Base-by-base conservation (phyloP, 2,797 vertebrate species). In the Cirrhinus mrigala region DNA sequence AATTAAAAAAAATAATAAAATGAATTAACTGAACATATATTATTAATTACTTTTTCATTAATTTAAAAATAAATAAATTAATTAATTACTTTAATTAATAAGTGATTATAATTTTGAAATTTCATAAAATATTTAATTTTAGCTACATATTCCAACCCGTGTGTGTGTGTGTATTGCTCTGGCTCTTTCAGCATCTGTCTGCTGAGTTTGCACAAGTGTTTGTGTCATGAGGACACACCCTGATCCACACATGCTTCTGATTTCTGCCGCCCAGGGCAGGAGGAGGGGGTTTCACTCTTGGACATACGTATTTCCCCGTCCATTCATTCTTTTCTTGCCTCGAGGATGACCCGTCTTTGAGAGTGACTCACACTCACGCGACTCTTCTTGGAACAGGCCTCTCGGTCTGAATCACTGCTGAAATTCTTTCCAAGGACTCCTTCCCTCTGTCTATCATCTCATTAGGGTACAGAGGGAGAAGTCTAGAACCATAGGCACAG, bases 281-380 rank as follows among this genome's bases (percentile, higher is more conserved):
- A 15, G 50, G 81, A 16, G 24, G 48, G 24, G 60, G 24, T 15
- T 37, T 20, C n/a, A 8, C 18, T 20, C 11, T 20, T 15, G 29
- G 58, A 40, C 20, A 4, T 20, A 50, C 20, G 33, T 50, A 52
- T 14, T 64, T 71, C 54, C 84, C n/a, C 48, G 18, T 74, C 71
- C 40, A 69, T 27, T 62, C 69, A 77, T 64, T 40, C 22, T 46
- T 81, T 40, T 83, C 56, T 58, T 70, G 81, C 15, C 37, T 80
- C 4, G 58, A 52, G 79, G 85, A 81, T 92, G 79, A 87, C 83
- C 54, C 86, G 14, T 83, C 16, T 66, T 18, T 78, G 58, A 73
- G 66, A 82, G 54, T 82, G 86, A 79, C 84, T 76, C 46, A 37
- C 37, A 27, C 29, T 8, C 16, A 90, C 88, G 90, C 52, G 3